Evolutionary conservation across 30 jellyfish, hydroid and myxozoan species (phyloP).

Genomic region (Aurelia aurita): DNA sequence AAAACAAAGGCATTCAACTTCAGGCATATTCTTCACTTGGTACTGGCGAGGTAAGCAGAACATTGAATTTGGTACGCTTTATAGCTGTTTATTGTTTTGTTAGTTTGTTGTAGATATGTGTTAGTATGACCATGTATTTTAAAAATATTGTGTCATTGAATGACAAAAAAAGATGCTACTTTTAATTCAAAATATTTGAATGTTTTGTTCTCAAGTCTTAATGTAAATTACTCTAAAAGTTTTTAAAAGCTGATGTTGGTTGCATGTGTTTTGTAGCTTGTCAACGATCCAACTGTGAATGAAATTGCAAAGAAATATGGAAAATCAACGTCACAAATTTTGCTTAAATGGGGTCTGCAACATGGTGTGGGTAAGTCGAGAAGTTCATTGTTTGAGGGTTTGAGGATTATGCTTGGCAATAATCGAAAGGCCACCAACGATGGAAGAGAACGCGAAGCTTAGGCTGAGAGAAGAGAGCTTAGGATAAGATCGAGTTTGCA

Average conservation of each 20-base stretch:
- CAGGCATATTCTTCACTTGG: constrained; percentile 98
- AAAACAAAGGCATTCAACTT: constrained; percentile 49
- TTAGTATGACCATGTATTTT: too few species aligned
- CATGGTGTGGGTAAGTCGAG: constrained; percentile 90
- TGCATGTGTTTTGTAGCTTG: constrained; percentile 46
- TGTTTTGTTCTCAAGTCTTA: too few species aligned
- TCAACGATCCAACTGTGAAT: constrained; percentile 47
- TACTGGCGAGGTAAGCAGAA: constrained; percentile 73
- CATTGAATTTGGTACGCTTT: too few species aligned
- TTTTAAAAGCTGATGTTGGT: background rate
- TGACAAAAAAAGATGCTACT: too few species aligned
- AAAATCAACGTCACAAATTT: constrained; percentile 75
- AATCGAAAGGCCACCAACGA: background rate
- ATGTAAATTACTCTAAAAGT: too few species aligned
- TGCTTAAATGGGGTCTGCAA: constrained; percentile 89
- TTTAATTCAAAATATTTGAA: too few species aligned
- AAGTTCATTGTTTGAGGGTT: background rate
- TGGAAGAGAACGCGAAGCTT: too few species aligned
- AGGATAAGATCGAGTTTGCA: too few species aligned
- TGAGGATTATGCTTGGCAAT: background rate
- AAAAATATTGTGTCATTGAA: too few species aligned
- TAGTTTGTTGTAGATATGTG: too few species aligned
- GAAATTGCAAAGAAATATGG: constrained; percentile 48
- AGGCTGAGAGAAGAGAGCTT: too few species aligned
- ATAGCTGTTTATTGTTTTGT: too few species aligned